Base-by-base conservation (phyloP, 92 coral and sea anemone genomes). In the Porites divaricata region DNA sequence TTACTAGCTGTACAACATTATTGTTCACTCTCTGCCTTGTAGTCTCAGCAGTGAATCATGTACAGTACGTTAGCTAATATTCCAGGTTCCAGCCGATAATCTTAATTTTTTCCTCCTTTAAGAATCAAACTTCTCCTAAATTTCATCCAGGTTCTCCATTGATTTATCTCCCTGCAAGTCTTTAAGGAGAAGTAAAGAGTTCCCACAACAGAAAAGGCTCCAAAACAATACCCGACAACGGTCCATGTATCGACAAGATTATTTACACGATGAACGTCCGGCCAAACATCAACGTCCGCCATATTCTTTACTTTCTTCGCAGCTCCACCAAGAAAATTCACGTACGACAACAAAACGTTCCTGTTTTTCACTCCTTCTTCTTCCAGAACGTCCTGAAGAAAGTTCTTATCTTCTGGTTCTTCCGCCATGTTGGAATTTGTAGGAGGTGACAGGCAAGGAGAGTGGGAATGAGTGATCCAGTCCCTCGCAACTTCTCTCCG, bases 211-310 rank as follows among this genome's bases (percentile, higher is more conserved):
- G 93, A 78, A 63, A 92, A 93, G 1, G 91, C 54, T 5, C 95
- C 95, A 61, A 95, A 89, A 20, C 90, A 91, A 78, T 95, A 97
- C 0, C 99, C 99, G 21, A 90, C 99, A 17, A 89, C 86, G 0
- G 99, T 97, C 93, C 98, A 95, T 1, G 92, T 95, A 8, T 91
- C 91, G 1, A 97, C 98, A 57, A 97, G 83, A 0, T 84, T 80
- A 82, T 97, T 95, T 1, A 97, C 91, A 65, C 94, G 93, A 21
- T 93, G 87, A 16, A 95, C 91, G 78, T 97, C 92, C 25, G 99
- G 99, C 93, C 98, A 93, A n/a, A 97, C 91, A 70, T 96, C 99
- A 17, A 87, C 85, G 20, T 92, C 95, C 72, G 98, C 89, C 79
- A 89, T 88, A 22, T 85, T 28, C 48, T 48, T 81, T 8, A 94